Conservation (phyloP, 2,888 invertebrate genomes). For the Microctonus hyperodae region DNA sequence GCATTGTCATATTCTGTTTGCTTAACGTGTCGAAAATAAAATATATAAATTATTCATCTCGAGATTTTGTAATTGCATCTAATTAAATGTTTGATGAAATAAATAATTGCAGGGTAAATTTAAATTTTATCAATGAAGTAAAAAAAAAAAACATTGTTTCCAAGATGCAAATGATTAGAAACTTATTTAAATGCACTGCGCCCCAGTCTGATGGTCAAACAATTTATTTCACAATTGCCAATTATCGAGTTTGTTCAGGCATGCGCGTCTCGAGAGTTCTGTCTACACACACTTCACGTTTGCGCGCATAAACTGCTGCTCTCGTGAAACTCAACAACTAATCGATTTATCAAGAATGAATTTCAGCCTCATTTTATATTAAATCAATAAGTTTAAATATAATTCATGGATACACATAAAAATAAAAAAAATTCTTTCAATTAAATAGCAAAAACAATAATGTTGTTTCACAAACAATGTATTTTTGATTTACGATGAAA, state of each 20-base stretch:
- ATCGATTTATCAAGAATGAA: constrained; percentile 11
- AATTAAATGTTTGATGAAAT: not conserved
- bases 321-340: not conserved
- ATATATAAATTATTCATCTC: too few species aligned
- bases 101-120: not conserved
- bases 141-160: not conserved
- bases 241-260: constrained; percentile 36
- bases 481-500: too few species aligned
- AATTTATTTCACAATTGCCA: constrained; percentile 35
- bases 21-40: not conserved
- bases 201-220: constrained; percentile 10
- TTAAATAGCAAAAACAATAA: too few species aligned
- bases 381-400: not conserved
- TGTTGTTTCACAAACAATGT: too few species aligned
- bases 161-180: constrained; percentile 6
- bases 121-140: not conserved
- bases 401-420: not conserved
- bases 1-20: not conserved
- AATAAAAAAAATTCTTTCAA: too few species aligned
- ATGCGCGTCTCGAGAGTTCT: constrained; percentile 21
- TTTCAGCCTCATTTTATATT: constrained; percentile 14
- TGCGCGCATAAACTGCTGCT: constrained; percentile 2
- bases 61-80: too few species aligned
- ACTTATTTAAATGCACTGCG: not conserved
- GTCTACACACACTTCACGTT: constrained; percentile 7